Conservation (phyloP, 2,888 invertebrate species). For the Barypeithes pellucidus region DNA sequence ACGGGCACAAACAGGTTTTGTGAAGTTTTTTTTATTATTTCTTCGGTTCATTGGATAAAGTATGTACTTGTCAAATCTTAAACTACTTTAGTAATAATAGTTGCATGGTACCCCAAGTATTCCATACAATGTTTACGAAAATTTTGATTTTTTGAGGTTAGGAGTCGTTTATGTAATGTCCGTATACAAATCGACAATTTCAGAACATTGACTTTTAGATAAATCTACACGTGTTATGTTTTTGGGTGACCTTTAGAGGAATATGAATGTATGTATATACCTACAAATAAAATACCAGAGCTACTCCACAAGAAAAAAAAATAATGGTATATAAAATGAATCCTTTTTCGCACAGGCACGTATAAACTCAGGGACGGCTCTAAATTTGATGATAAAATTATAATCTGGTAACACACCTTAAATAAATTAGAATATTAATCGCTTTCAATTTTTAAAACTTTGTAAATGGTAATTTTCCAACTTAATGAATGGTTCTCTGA, state of each 20-base stretch:
- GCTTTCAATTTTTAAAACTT: conserved; percentile 6
- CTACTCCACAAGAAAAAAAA: background rate
- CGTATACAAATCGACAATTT: conserved; percentile 18
- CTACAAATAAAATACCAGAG: background rate
- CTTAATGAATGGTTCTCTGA: background rate
- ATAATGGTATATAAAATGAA: conserved; percentile 4
- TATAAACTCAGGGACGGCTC: conserved; percentile 6
- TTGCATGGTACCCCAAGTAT: no score
- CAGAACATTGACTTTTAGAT: background rate
- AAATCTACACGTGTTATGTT: conserved; percentile 6
- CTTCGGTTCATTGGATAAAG: no score
- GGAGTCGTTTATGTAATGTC: conserved; percentile 9
- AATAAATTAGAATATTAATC: conserved; percentile 7
- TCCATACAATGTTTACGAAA: no score
- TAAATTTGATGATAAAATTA: conserved; percentile 13
- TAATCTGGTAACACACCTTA: conserved; percentile 12
- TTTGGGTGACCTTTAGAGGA: background rate
- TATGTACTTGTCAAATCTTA: no score
- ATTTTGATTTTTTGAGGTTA: no score
- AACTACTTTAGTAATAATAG: no score
- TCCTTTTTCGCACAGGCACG: conserved; percentile 1
- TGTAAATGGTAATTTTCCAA: background rate
- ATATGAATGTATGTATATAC: background rate
- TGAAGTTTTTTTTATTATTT: no score
- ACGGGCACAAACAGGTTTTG: no score